Base-by-base conservation (phyloP, 2,888 invertebrate genomes). In the Drosophila kanekoi region DNA sequence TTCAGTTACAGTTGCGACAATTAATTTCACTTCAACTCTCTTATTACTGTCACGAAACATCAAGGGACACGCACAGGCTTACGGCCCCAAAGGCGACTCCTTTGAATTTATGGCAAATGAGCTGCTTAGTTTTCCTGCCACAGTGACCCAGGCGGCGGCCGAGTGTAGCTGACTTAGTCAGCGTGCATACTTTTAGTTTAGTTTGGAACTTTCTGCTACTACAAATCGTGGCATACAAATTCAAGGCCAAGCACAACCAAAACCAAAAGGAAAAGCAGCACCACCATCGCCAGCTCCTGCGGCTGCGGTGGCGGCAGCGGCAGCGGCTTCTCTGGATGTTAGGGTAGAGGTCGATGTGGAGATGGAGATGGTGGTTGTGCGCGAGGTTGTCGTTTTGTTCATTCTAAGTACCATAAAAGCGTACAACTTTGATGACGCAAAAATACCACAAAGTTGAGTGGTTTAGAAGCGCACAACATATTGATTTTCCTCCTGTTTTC, bases 21-120 rank as follows among this genome's bases (percentile, higher is more conserved):
- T 89, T 89, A 84, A 86, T 87, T 89, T 87, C 75, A 84, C 84
- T 89, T 81, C 70, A 78, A 74, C 64, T 82, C 76, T 73, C 77
- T 68, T 78, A 85, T 81, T 81, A 85, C 63, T 75, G 81, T 79
- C 86, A 87, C 79, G 81, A 84, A 87, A 86, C 81, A 66, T 74
- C 72, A 75, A 52, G 69, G 67, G 71, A 66, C 84, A 88, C 88
- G 86, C 87, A 83, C 83, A 80, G 18, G 47, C 79, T 48, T 68
- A 56, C 45, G 54, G 20, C 56, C 52, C 72, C 66, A 9, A 75
- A 60, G 81, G 81, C 75, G 64, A 74, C 58, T 72, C 70, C 72
- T 61, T 65, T 63, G 73, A 79, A 77, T 76, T 76, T 80, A 78
- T 82, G 73, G 78, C 81, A 78, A 80, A 74, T 79, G 70, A 80